Evolutionary conservation across 2,888 invertebrate species (phyloP).

Genomic region (Drosophila kuntzei): DNA sequence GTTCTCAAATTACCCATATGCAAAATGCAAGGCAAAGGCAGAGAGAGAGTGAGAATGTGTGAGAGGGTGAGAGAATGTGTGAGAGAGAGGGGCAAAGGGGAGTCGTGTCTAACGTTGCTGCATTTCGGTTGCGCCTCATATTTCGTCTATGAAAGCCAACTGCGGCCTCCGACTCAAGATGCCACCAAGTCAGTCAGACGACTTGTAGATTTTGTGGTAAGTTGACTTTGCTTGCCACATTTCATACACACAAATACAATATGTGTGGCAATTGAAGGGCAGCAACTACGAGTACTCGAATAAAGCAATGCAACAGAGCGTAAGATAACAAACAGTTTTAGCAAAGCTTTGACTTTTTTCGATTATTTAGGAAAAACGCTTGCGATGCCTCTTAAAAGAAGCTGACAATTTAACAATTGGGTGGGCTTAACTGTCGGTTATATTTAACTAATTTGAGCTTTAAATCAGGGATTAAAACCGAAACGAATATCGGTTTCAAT

Average conservation of each 20-base stretch:
- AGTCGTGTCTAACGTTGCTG: constrained; percentile 47
- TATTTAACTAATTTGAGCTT: not conserved
- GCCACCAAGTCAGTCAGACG: constrained; percentile 50
- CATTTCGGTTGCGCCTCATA: constrained; percentile 78
- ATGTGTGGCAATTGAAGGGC: constrained; percentile 23
- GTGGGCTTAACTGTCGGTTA: not conserved
- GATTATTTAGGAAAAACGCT: not conserved
- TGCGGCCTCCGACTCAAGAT: constrained; percentile 56
- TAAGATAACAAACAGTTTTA: constrained; percentile 19
- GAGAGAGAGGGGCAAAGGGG: constrained; percentile 25
- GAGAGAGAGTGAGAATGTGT: constrained; percentile 26
- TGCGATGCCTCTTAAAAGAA: not conserved
- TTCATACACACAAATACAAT: not conserved
- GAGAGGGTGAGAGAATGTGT: constrained; percentile 21
- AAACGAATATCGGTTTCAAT: too few relatives aligned
- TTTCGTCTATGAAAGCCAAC: constrained; percentile 74
- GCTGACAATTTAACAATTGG: not conserved
- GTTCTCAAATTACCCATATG: constrained; percentile 83
- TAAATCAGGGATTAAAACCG: too few relatives aligned
- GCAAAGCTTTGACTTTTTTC: not conserved
- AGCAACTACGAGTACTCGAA: constrained; percentile 1
- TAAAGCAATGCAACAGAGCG: constrained; percentile 13
- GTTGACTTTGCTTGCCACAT: constrained; percentile 25
- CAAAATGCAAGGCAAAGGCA: constrained; percentile 25
- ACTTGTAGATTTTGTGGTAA: constrained; percentile 28